These are phyloP conservation scores for Epinephelus cyanopodus DNA, from an alignment of 2,113 vertebrate genomes.

Conservation along the genomic window DNA sequence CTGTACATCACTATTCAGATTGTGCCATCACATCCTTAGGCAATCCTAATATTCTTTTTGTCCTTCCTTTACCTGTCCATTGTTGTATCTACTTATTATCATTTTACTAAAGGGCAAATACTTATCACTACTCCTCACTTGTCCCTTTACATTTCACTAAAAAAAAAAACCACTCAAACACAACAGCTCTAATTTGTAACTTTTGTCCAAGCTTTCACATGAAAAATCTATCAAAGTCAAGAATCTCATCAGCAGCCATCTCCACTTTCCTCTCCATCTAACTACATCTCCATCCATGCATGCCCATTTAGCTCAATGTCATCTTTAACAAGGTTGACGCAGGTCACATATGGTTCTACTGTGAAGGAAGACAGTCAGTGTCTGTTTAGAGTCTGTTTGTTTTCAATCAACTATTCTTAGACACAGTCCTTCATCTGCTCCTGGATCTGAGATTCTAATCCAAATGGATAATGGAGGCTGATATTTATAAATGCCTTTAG, in stretches of 20 bases:
- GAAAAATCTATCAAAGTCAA: not conserved
- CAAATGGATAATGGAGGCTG: not conserved
- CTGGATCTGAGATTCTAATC: slow-evolving; percentile 13
- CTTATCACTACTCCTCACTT: not conserved
- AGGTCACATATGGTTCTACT: not conserved
- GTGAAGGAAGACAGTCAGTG: not conserved
- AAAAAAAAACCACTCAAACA: not conserved
- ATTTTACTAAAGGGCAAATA: not conserved
- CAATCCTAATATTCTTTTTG: not conserved
- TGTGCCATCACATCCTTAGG: not conserved
- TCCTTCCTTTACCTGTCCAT: not conserved
- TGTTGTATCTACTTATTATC: not conserved
- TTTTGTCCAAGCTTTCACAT: not conserved
- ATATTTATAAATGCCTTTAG: slow-evolving; percentile 25
- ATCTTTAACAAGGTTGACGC: not conserved
- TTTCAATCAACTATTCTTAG: slow-evolving; percentile 7
- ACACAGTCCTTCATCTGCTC: slow-evolving; percentile 3
- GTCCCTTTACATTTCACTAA: not conserved
- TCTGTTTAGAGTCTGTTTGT: not conserved
- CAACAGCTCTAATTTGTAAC: not conserved
- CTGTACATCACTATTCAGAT: not conserved
- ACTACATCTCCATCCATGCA: not conserved
- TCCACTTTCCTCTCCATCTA: not conserved
- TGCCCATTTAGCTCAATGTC: slow-evolving; percentile 1
- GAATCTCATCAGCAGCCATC: not conserved